Conservation (phyloP, 2,797 vertebrate genomes). For the Typhlichthys eigenmanni region DNA sequence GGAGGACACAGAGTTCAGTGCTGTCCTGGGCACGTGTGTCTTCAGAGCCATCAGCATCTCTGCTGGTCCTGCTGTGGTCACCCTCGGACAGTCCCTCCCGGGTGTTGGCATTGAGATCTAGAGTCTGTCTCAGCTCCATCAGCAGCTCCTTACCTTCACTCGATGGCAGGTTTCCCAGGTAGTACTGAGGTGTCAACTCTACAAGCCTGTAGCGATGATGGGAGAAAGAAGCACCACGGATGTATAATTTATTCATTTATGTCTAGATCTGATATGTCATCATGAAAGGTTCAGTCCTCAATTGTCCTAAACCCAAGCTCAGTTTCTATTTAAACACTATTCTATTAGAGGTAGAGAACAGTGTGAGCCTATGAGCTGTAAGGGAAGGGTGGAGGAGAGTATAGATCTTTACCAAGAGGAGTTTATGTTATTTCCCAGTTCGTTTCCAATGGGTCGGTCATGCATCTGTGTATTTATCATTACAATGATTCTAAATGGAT, state of each 20-base stretch:
- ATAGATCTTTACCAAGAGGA: no score
- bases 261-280: not conserved
- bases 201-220: constrained; percentile 77
- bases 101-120: constrained; percentile 41
- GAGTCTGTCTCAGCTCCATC: constrained; percentile 82
- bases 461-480: no score
- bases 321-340: no score
- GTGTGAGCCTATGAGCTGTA: not conserved
- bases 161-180: constrained; percentile 89
- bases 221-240: not conserved
- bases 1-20: constrained; percentile 73
- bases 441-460: no score
- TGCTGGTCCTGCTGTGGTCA: constrained; percentile 22
- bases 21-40: constrained; percentile 53
- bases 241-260: not conserved
- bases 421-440: no score
- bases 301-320: no score
- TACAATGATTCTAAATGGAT: no score
- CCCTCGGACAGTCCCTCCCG: constrained; percentile 16
- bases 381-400: no score
- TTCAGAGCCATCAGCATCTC: constrained; percentile 11
- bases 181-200: constrained; percentile 91
- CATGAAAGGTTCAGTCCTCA: no score
- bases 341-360: not conserved
- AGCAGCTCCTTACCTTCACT: constrained; percentile 92